These are phyloP conservation scores for Austrofundulus limnaeus DNA, from an alignment of 2,113 vertebrate species.

Conservation along the genomic window DNA sequence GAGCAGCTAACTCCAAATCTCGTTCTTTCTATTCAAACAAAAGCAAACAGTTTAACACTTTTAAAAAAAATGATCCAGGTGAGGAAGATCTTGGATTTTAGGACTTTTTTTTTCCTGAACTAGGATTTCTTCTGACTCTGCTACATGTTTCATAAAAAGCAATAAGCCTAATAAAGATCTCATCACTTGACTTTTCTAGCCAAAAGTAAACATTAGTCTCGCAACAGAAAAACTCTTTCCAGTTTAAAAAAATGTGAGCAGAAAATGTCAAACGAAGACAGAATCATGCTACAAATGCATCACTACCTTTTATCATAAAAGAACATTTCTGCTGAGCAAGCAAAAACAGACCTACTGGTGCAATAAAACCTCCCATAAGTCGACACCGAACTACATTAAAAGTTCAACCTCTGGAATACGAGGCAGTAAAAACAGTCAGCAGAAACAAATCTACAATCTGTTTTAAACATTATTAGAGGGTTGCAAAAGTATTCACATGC, in stretches of 20 bases:
- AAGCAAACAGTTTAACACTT: no score
- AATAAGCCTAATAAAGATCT: no score
- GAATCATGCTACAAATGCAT: not conserved
- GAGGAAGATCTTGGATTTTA: no score
- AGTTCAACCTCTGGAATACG: slow-evolving; percentile 1
- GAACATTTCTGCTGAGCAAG: not conserved
- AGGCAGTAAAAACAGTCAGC: not conserved
- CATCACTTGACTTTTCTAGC: not conserved
- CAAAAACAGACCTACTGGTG: not conserved
- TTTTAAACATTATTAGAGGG: no score
- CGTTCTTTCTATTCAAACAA: slow-evolving; percentile 89
- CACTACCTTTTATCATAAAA: not conserved
- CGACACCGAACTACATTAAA: not conserved
- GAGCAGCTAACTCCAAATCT: slow-evolving; percentile 96
- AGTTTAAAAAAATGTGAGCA: not conserved
- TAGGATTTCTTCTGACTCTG: no score
- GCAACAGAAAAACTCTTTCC: no score
- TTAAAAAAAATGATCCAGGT: no score
- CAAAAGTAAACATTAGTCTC: fast-evolving
- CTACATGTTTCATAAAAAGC: no score
- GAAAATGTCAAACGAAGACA: fast-evolving
- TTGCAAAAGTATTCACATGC: no score
- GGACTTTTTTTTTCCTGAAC: no score
- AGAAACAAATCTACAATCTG: no score
- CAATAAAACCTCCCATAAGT: not conserved